These are phyloP conservation scores for Argyresthia goedartella DNA, from an alignment of 2,888 invertebrate species.

Conservation along the genomic window DNA sequence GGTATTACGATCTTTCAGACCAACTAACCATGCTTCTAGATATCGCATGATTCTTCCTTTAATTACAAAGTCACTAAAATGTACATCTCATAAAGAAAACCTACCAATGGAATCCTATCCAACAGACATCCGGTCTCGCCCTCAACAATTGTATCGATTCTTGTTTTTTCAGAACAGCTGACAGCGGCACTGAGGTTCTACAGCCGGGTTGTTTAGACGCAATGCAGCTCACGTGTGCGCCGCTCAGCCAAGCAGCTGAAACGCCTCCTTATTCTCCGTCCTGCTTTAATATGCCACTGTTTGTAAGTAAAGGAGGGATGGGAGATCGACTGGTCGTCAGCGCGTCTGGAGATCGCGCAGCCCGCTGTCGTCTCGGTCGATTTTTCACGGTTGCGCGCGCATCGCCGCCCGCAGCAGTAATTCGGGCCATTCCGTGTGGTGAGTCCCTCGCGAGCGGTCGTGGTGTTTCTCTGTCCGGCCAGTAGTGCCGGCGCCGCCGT, in stretches of 20 bases:
- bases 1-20: no score
- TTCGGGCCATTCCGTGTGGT: conserved; percentile 51
- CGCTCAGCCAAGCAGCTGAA: conserved; percentile 42
- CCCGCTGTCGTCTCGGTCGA: conserved; percentile 28
- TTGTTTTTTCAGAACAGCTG: conserved; percentile 54
- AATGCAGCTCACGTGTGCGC: conserved; percentile 70
- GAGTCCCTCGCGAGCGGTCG: conserved; percentile 52
- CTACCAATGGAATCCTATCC: no score
- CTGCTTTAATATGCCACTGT: background rate
- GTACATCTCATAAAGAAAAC: no score
- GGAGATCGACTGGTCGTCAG: conserved; percentile 33
- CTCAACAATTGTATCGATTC: conserved; percentile 38
- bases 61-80: no score
- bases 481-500: conserved; percentile 24
- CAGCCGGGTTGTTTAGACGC: conserved; percentile 68
- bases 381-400: conserved; percentile 37
- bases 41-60: no score
- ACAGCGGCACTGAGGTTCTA: conserved; percentile 44
- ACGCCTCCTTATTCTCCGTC: conserved; percentile 24
- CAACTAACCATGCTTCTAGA: no score
- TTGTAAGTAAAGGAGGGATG: conserved; percentile 16
- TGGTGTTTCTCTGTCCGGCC: conserved; percentile 24
- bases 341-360: conserved; percentile 58
- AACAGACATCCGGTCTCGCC: background rate
- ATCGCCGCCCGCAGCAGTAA: conserved; percentile 18